Evolutionary conservation across 1,140 invertebrate species (phyloP).

Genomic region (Zeugodacus cucurbitae): DNA sequence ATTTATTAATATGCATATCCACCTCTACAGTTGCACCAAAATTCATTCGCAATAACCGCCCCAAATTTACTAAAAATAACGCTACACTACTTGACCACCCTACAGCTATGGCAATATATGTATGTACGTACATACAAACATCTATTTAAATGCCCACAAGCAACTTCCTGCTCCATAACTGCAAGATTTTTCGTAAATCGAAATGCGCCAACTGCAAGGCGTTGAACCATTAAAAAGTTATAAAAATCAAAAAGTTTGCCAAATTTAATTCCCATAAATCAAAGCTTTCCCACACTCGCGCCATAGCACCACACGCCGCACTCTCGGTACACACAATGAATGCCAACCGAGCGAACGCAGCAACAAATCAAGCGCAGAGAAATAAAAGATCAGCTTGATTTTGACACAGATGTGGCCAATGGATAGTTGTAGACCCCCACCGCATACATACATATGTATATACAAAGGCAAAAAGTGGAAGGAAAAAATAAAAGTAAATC

Average conservation of each 20-base stretch:
- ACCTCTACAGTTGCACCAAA: no score
- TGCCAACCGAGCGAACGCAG: not conserved
- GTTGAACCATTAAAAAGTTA: conserved; percentile 22
- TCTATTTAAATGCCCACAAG: not conserved
- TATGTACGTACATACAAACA: no score
- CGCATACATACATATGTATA: not conserved
- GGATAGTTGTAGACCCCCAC: not conserved
- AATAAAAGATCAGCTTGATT: conserved; percentile 38
- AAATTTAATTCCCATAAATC: conserved; percentile 38
- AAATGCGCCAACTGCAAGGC: not conserved
- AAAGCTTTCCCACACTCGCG: conserved; percentile 38
- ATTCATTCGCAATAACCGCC: not conserved
- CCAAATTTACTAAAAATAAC: not conserved
- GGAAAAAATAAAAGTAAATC: not conserved
- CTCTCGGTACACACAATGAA: not conserved
- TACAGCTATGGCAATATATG: not conserved
- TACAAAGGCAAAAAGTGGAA: not conserved
- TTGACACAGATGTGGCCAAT: conserved; percentile 37
- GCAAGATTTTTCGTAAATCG: conserved; percentile 23
- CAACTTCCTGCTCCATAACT: conserved; percentile 20
- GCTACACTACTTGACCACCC: not conserved
- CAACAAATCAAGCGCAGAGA: conserved; percentile 23
- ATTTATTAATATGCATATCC: no score
- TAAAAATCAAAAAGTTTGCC: conserved; percentile 35
- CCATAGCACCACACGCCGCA: not conserved